phyloP scores from a whole-genome alignment of 2,797 vertebrate genomes.

The Meda fulgida region DNA sequence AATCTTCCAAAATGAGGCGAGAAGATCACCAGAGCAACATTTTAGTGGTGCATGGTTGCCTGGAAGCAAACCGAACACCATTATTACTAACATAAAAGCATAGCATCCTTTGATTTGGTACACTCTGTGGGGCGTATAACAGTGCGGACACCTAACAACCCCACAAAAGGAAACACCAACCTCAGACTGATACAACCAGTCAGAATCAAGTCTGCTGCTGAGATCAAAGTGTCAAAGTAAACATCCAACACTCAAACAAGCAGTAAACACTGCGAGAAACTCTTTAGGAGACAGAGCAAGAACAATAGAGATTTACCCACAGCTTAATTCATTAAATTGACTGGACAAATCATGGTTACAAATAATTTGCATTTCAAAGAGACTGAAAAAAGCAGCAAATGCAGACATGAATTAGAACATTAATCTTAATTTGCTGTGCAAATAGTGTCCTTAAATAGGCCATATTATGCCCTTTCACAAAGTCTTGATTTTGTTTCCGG shows the following conservation, averaged over 20 bases:
- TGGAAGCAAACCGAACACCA: background rate
- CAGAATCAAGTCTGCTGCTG: conserved; percentile 27
- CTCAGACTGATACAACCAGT: conserved; percentile 18
- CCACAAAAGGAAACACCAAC: conserved; percentile 33
- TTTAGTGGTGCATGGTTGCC: background rate
- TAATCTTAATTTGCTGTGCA: background rate
- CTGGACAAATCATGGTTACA: background rate
- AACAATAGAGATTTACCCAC: background rate
- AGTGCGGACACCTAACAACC: conserved; percentile 40
- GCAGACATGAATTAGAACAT: background rate
- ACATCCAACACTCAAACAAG: conserved; percentile 18
- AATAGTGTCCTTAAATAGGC: background rate
- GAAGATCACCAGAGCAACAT: conserved; percentile 18
- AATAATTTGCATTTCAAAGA: conserved; percentile 17
- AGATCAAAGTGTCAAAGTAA: conserved; percentile 41
- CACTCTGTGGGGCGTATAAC: conserved; percentile 35
- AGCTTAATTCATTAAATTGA: conserved; percentile 15
- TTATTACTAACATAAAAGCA: conserved; percentile 32
- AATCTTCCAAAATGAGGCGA: background rate
- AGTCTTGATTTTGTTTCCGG: no score
- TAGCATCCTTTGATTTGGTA: conserved; percentile 18
- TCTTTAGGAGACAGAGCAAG: background rate
- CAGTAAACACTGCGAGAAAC: conserved; percentile 24
- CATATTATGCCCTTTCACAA: background rate
- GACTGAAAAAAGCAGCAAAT: background rate